A percentile compares a stretch with the other conserved stretches of the same genome.
Evolutionary conservation across 2,888 invertebrate species (phyloP).

Genomic region (Apotomis betuletana): DNA sequence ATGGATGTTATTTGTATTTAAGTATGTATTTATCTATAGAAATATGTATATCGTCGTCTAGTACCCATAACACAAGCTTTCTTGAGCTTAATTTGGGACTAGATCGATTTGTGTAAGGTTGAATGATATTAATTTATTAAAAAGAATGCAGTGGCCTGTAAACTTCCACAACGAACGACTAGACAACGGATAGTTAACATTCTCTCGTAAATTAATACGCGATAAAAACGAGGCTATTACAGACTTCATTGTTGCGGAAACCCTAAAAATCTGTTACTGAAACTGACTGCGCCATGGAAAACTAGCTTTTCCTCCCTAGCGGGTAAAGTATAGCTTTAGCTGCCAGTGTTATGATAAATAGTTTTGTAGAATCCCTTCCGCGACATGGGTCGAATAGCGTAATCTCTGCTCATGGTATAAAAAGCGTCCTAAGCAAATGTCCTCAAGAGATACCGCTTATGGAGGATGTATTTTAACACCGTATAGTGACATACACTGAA

Average conservation of each 20-base stretch:
- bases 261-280: constrained; percentile 23
- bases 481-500: no score
- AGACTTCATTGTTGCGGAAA: constrained; percentile 10
- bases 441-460: constrained; percentile 4
- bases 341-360: constrained; percentile 19
- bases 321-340: neutral
- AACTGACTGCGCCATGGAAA: neutral
- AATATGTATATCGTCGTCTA: no score
- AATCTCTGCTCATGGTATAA: constrained; percentile 23
- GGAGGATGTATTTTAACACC: neutral
- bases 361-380: constrained; percentile 25
- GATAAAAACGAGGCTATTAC: constrained; percentile 29
- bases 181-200: neutral
- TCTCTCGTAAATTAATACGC: constrained; percentile 15
- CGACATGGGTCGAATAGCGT: constrained; percentile 29
- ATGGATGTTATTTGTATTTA: no score
- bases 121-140: no score
- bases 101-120: no score
- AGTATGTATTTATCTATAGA: no score
- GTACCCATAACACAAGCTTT: no score
- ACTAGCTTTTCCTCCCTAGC: neutral
- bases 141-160: no score
- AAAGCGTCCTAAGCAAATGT: constrained; percentile 34
- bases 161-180: no score
- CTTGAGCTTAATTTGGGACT: no score